A percentile compares a stretch with the other conserved stretches of the same genome.
These are phyloP conservation scores for Axea sp. DNA, from an alignment of 2,888 invertebrate species.

Conservation along the genomic window DNA sequence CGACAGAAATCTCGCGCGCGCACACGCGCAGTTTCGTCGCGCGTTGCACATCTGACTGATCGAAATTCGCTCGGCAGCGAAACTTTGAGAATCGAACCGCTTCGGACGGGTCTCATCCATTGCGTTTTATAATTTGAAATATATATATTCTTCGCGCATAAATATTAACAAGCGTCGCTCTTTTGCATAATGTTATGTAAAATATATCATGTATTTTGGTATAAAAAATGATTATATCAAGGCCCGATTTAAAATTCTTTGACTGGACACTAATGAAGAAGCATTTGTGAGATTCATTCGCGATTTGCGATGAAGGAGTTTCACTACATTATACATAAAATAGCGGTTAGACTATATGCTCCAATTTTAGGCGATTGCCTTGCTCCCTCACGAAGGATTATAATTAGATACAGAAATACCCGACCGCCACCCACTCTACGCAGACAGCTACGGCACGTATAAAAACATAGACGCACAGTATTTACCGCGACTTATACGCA, in stretches of 20 bases:
- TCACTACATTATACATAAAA: slow-evolving; percentile 70
- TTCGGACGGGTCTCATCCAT: no score
- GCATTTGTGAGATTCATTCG: slow-evolving; percentile 58
- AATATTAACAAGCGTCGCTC: neutral
- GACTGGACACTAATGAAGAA: slow-evolving; percentile 50
- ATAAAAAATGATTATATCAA: slow-evolving; percentile 9
- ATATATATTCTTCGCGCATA: neutral
- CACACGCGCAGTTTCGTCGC: no score
- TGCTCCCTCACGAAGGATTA: slow-evolving; percentile 78
- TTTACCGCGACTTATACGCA: slow-evolving; percentile 63
- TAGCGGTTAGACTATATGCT: slow-evolving; percentile 77
- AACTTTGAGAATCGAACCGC: no score
- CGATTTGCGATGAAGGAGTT: slow-evolving; percentile 62
- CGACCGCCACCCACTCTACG: slow-evolving; percentile 73
- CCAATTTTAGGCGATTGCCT: slow-evolving; percentile 79
- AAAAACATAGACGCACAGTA: slow-evolving; percentile 67
- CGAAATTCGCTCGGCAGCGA: no score
- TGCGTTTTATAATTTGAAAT: no score
- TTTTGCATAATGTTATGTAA: neutral
- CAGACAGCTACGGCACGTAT: slow-evolving; percentile 66
- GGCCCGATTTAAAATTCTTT: slow-evolving; percentile 33
- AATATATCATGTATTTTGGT: neutral
- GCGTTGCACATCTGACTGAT: no score
- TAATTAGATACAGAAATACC: slow-evolving; percentile 79
- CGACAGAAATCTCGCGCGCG: no score